Evolutionary conservation across 2,113 vertebrate species (phyloP).

Genomic region (Cricetomys ansorgei): DNA sequence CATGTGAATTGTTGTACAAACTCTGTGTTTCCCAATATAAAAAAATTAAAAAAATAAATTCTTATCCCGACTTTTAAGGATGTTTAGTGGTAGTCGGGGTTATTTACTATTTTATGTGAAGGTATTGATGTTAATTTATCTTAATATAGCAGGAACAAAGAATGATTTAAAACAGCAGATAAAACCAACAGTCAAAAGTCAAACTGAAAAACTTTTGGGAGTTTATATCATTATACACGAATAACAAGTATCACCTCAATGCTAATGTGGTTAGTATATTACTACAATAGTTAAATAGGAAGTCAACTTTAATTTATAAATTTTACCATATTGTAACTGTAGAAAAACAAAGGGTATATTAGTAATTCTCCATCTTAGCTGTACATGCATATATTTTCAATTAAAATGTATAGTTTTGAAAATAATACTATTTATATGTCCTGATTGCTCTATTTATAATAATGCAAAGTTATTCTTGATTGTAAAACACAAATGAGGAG

Average conservation of each 20-base stretch:
- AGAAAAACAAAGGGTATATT: background rate
- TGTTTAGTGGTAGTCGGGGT: background rate
- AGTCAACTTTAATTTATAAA: background rate
- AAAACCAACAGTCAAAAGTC: background rate
- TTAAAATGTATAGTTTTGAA: background rate
- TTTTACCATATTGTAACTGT: too few species aligned
- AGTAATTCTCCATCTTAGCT: background rate
- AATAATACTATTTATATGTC: background rate
- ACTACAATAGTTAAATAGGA: background rate
- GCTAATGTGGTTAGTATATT: background rate
- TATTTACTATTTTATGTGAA: background rate
- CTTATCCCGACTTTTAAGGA: background rate
- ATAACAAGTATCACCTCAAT: background rate
- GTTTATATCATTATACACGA: background rate
- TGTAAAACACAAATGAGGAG: background rate
- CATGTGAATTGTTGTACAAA: background rate
- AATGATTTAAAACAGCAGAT: background rate
- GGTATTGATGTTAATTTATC: background rate
- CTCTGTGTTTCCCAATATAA: background rate
- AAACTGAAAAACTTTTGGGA: background rate
- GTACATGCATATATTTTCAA: background rate
- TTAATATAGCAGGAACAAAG: background rate
- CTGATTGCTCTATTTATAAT: background rate
- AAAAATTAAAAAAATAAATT: background rate
- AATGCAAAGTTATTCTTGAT: background rate